phyloP scores from a whole-genome alignment of 64 coral and sea anemone species.

The Montipora capricornis region DNA sequence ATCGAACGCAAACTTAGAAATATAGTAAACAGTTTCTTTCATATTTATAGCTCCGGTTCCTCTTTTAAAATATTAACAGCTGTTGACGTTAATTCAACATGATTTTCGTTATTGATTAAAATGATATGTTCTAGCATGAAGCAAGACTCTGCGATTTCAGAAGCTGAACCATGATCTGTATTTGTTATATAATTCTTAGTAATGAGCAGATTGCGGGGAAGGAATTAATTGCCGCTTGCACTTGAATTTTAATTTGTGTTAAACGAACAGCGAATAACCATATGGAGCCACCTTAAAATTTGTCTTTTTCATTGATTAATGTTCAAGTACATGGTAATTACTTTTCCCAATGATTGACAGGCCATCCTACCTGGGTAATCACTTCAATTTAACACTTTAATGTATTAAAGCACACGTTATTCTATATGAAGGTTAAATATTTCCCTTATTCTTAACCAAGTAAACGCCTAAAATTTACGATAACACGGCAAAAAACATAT shows the following conservation, averaged over 20 bases:
- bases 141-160: background rate
- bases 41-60: background rate
- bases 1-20: background rate
- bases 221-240: background rate
- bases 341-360: too few relatives aligned
- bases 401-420: background rate
- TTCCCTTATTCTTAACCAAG: too few relatives aligned
- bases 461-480: too few relatives aligned
- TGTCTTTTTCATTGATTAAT: too few relatives aligned
- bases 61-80: background rate
- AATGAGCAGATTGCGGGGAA: background rate
- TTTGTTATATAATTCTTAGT: slow-evolving; percentile 3
- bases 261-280: too few relatives aligned
- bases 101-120: background rate
- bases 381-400: too few relatives aligned
- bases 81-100: background rate
- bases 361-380: too few relatives aligned
- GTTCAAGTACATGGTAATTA: too few relatives aligned
- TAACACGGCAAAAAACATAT: too few relatives aligned
- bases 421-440: too few relatives aligned
- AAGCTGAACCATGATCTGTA: background rate
- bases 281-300: too few relatives aligned
- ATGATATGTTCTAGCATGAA: background rate
- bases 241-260: background rate
- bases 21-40: background rate